Evolutionary conservation across 2,888 invertebrate genomes (phyloP), one percentile per base, ranked within the genome.

Genomic region (Cataglyphis cursor): DNA sequence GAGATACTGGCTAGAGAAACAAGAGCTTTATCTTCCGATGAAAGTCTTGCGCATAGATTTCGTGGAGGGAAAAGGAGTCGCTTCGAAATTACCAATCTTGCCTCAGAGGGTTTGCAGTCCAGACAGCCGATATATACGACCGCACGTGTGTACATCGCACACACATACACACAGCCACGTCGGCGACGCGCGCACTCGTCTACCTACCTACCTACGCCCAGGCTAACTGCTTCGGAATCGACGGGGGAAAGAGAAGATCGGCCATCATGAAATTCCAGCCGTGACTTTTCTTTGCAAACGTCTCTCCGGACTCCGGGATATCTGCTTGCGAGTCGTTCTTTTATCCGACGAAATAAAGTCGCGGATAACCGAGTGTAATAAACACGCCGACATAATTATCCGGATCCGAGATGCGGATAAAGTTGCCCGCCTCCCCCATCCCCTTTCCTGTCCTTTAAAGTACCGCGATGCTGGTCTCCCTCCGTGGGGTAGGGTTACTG

Each of bases 321-420:
- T 51, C 48, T 51, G 51, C n/a, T 51, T n/a, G 51, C 51, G 51
- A 51, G n/a, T 51, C 51, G 51, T 51, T 51, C 51, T 51, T 72
- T 87, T 85, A 86, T 86, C 78, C 83, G 70, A 83, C 83, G 85
- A 90, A 93, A 89, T 90, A 87, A 90, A 92, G 87, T 87, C 89
- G 90, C 89, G 90, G 89, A 88, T 87, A 88, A 90, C 87, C 88
- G 88, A 85, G 54, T 44, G 90, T 87, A 92, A 93, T 93, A 93
- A 93, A 93, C 92, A 90, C 90, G 85, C 89, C 90, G 88, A 93
- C 89, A 92, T 93, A 93, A 93, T 93, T 93, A 93, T 92, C 91
- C 87, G 83, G 92, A 86, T 90, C 85, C 85, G 48, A 82, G 83
- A 73, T 64, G 65, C 62, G 86, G 88, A 88, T 88, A 88, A 88